These are phyloP conservation scores for Aradus depressus DNA, from an alignment of 2,888 invertebrate genomes.

Conservation along the genomic window DNA sequence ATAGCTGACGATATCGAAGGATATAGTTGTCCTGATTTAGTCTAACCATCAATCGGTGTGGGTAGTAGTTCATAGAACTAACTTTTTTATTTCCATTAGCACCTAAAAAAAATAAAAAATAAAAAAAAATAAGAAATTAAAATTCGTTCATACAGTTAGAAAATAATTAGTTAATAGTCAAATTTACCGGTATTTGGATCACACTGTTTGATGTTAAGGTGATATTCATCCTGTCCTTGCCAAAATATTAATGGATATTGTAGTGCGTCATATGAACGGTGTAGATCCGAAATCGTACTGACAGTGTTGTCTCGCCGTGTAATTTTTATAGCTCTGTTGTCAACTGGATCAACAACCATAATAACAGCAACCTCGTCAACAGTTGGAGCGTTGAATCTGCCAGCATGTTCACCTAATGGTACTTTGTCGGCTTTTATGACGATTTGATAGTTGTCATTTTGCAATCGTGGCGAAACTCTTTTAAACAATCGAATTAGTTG, in stretches of 20 bases:
- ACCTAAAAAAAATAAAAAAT: too few species aligned
- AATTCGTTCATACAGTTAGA: too few species aligned
- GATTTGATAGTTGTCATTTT: conserved; percentile 32
- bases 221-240: conserved; percentile 28
- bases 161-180: conserved; percentile 4
- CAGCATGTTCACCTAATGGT: conserved; percentile 12
- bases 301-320: conserved; percentile 27
- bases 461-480: conserved; percentile 33
- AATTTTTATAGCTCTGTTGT: too few species aligned
- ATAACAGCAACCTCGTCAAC: conserved; percentile 19
- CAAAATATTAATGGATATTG: conserved; percentile 11
- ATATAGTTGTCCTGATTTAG: conserved; percentile 18
- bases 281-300: conserved; percentile 10
- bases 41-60: conserved; percentile 25
- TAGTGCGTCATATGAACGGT: too few species aligned
- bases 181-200: conserved; percentile 20
- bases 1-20: conserved; percentile 30
- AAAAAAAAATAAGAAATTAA: too few species aligned
- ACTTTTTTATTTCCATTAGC: too few species aligned
- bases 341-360: too few species aligned
- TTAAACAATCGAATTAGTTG: conserved; percentile 32
- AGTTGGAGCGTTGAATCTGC: conserved; percentile 18
- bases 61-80: conserved; percentile 8
- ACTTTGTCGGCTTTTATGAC: conserved; percentile 14
- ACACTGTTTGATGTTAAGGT: conserved; percentile 17